Evolutionary conservation across 1,140 invertebrate species (phyloP), one percentile per base, ranked within the genome.

Genomic region (Coenobita brevimanus): DNA sequence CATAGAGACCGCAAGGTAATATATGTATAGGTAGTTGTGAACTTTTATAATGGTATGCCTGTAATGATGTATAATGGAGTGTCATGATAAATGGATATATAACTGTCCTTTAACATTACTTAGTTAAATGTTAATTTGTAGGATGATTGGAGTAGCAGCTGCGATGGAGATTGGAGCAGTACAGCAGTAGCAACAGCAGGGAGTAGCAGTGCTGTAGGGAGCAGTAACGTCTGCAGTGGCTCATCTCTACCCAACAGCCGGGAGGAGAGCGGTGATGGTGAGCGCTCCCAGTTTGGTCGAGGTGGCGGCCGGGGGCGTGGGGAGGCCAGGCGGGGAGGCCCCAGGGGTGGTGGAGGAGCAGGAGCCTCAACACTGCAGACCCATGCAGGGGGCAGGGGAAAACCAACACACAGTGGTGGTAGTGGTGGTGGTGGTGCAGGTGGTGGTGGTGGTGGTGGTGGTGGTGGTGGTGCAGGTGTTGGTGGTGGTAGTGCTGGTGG

Each of bases 301-400:
- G 91, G 92, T 76, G 64, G 91, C 76, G 91, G 90, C 24, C 69
- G 90, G 82, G 92, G 92, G 38, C 89, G 92, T 80, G 91, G 92
- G 79, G 90, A 91, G 71, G 91, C 87, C 82, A 82, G 90, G 60
- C 71, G 89, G 69, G 89, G 90, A 69, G 75, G 69, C 87, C 67
- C 87, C 69, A 87, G 89, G 82, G 82, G 79, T 67, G 88, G 81
- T 71, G 82, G 79, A 67, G 88, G 81, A 73, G 27, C 54, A 89
- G 82, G 46, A 76, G 89, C 64, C 67, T 73, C 69, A 79, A 60
- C 62, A 38, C 85, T 64, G 41, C 82, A 85, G 71, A 71, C 69
- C 69, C 82, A 76, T 62, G 54, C 82, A 62, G 85, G 86, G 50
- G 88, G 88, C 76, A 80, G 67, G 82, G 82, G 82, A 60, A 82